Evolutionary conservation across 2,113 vertebrate species (phyloP).

Genomic region (Egretta garzetta): DNA sequence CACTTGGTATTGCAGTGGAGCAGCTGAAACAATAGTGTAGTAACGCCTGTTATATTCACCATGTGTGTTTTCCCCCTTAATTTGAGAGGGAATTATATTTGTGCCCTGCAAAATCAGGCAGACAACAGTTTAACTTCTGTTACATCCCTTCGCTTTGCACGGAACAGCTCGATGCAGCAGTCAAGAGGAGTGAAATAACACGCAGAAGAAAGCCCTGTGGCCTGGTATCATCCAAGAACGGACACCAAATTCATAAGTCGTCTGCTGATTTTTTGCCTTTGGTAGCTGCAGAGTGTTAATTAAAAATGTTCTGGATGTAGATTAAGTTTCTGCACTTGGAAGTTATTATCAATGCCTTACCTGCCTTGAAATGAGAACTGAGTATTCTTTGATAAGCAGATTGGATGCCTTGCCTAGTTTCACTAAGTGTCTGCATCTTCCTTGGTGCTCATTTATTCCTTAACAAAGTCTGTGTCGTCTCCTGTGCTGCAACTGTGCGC

Average conservation of each 20-base stretch:
- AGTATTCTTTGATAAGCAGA: background rate
- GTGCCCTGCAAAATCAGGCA: background rate
- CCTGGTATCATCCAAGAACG: background rate
- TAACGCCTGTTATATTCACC: background rate
- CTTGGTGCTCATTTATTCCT: background rate
- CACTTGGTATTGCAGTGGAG: background rate
- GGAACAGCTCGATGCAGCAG: background rate
- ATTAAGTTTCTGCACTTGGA: background rate
- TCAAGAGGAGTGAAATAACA: background rate
- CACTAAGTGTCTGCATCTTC: background rate
- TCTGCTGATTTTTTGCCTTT: background rate
- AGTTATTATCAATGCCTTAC: slow-evolving; percentile 28
- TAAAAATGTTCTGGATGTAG: background rate
- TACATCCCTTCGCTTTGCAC: background rate
- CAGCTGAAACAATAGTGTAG: background rate
- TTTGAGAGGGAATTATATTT: background rate
- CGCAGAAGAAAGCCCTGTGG: background rate
- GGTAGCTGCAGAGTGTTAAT: background rate
- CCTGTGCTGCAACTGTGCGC: background rate
- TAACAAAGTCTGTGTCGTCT: background rate
- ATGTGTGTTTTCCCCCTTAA: background rate
- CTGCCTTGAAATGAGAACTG: slow-evolving; percentile 8
- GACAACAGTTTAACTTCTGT: background rate
- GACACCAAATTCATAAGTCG: background rate
- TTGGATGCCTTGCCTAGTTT: background rate